Conservation (phyloP, 2,113 vertebrate species). For the Megaceryle torquata region DNA sequence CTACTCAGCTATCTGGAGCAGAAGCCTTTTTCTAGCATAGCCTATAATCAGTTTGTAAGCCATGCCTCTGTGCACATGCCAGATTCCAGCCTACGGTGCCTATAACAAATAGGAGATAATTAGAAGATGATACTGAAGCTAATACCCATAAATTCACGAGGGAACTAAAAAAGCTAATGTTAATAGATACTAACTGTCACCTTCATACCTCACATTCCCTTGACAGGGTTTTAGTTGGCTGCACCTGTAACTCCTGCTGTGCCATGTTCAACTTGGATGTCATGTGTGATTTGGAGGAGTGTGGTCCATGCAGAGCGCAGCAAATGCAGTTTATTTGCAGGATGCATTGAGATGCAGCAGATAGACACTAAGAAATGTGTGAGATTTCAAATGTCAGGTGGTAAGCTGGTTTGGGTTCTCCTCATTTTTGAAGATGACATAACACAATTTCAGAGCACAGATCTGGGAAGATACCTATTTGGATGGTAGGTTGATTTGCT, state of each 20-base stretch:
- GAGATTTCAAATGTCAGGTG: background rate
- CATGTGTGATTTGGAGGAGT: background rate
- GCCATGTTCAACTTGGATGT: background rate
- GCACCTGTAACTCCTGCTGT: background rate
- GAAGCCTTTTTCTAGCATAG: background rate
- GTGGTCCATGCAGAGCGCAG: background rate
- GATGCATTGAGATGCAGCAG: background rate
- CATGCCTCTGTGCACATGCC: fast-evolving
- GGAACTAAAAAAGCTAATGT: conserved; percentile 2
- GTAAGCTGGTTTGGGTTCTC: background rate
- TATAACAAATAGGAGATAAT: background rate
- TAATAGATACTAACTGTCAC: background rate
- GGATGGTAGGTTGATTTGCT: background rate
- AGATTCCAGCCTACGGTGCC: background rate
- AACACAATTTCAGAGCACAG: background rate
- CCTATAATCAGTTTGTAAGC: background rate
- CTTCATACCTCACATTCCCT: background rate
- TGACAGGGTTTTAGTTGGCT: conserved; percentile 24
- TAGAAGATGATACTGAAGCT: conserved; percentile 18
- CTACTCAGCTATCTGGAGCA: background rate
- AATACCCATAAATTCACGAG: conserved; percentile 2
- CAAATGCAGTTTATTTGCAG: background rate
- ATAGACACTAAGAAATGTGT: background rate
- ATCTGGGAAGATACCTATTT: background rate
- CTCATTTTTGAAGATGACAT: background rate